Evolutionary conservation across 2,797 vertebrate genomes (phyloP).

Genomic region (Erithacus rubecula): DNA sequence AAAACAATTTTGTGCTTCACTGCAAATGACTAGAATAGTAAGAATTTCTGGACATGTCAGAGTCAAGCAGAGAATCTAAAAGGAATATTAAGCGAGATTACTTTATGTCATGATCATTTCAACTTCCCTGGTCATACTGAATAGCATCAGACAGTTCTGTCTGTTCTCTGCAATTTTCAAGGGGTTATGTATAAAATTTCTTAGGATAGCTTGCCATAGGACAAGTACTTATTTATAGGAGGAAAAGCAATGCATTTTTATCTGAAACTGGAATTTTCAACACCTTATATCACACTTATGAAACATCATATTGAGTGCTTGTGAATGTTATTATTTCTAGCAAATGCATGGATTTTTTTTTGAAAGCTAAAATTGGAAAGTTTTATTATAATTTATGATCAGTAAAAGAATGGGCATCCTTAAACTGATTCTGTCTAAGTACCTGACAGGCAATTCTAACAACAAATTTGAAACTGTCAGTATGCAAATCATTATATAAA

Average conservation of each 20-base stretch:
- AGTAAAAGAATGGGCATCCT: slow-evolving; percentile 8
- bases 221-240: not conserved
- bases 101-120: not conserved
- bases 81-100: not conserved
- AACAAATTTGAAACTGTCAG: not conserved
- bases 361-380: not conserved
- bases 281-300: not conserved
- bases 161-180: slow-evolving; percentile 1
- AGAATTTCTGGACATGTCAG: not conserved
- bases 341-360: not conserved
- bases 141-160: not conserved
- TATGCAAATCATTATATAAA: not conserved
- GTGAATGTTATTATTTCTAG: slow-evolving; percentile 33
- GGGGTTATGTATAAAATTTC: not conserved
- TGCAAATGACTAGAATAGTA: not conserved
- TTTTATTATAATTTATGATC: slow-evolving; percentile 11
- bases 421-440: not conserved
- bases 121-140: not conserved
- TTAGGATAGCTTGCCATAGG: not conserved
- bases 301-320: not conserved
- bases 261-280: not conserved
- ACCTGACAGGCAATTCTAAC: slow-evolving; percentile 25
- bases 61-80: not conserved
- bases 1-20: not conserved
- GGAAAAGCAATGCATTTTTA: slow-evolving; percentile 6